These are phyloP conservation scores for Gasterosteus aculeatus DNA, from an alignment of 2,113 vertebrate genomes.

Conservation along the genomic window DNA sequence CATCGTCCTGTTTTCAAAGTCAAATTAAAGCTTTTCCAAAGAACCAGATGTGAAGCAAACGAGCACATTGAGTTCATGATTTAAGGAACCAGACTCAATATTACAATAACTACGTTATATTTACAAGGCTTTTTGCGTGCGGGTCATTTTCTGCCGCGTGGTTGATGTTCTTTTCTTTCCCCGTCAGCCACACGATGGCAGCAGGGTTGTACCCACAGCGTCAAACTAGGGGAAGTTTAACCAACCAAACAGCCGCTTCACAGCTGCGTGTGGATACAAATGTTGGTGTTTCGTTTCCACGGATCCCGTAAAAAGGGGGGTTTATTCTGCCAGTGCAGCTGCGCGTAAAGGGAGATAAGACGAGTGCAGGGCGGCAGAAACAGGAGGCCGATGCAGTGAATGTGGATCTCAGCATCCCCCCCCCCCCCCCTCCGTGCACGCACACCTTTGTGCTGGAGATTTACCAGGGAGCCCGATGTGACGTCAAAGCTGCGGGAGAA, in stretches of 20 bases:
- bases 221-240: not conserved
- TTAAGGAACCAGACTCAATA: not conserved
- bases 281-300: not conserved
- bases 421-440: constrained; percentile 17
- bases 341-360: not conserved
- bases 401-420: constrained; percentile 19
- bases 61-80: not conserved
- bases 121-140: not conserved
- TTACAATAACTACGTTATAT: not conserved
- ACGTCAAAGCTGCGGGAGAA: constrained; percentile 61
- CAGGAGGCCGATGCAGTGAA: constrained; percentile 17
- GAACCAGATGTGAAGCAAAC: not conserved
- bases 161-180: not conserved
- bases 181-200: constrained; percentile 59
- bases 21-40: not conserved
- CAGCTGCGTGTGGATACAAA: not conserved
- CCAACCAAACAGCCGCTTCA: constrained; percentile 10
- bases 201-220: constrained; percentile 40
- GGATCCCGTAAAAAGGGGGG: not conserved
- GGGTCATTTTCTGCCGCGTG: not conserved
- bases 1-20: not conserved
- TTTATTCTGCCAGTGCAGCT: not conserved
- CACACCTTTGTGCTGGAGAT: constrained; percentile 63
- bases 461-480: constrained; percentile 67
- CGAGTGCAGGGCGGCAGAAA: not conserved